Evolutionary conservation across 2,888 invertebrate species (phyloP), one percentile per base, ranked within the genome.

Genomic region (Rhynchonema sp.): DNA sequence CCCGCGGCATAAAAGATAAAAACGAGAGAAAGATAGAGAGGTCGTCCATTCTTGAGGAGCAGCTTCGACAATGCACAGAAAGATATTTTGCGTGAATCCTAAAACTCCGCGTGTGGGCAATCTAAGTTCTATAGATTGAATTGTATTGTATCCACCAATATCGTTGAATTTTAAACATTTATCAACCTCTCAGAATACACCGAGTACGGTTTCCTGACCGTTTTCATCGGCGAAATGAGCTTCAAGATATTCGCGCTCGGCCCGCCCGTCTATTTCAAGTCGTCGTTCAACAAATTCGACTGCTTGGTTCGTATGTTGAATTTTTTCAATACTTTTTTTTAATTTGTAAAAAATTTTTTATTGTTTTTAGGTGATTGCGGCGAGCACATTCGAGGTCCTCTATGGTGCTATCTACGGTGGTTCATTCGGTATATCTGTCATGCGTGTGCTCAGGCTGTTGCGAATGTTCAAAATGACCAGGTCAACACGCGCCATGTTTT

Each of bases 231-330:
- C 79, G 98, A 99, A 80, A 96, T 98, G 94, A 84, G 90, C 79
- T 83, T 98, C 74, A 98, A 98, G 79, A 86, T 98, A 84, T 98
- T 98, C 77, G 96, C 96, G 66, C 81, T 98, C 74, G 96, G 98
- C 69, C 87, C 90, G 67, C 83, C 90, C 72, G 87, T 89, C 72
- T 99, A 99, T 80, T 94, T 96, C 79, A 91, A 92, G 79, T 96
- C 94, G 67, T 89, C 94, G 72, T 98, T 98, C 82, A 98, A 99
- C 80, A 87, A 92, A 71, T 98, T 98, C 80, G 98, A 99, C 81
- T 98, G 96, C 80, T 88, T 96, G 72, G 98, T 98, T 57, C 64
- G 28, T 54, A 6, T 17, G 23, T 52, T 52, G 6, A 52, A 9
- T 52, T 17, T 52, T 13, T 23, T 9, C 9, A 52, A 9, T 20